A percentile compares a stretch with the other conserved stretches of the same genome.
phyloP scores from a whole-genome alignment of 2,113 vertebrate species.

The Cryptomyrus ogoouensis region DNA sequence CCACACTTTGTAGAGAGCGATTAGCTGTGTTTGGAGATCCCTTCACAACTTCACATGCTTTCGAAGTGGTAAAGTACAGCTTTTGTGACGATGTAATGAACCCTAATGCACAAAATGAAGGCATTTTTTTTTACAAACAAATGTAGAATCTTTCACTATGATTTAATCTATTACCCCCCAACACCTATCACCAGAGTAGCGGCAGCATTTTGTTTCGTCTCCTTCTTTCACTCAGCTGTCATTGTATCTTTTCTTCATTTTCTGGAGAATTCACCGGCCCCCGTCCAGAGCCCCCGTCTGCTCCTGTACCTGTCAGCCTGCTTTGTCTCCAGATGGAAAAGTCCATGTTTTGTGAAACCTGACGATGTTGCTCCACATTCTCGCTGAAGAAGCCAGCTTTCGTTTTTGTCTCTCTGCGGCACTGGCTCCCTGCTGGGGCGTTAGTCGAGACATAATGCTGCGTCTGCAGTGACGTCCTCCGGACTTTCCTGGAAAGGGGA shows the following conservation, averaged over 20 bases:
- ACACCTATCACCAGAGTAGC: neutral
- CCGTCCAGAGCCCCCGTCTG: neutral
- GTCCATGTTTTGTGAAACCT: neutral
- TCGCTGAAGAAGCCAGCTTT: neutral
- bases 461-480: neutral
- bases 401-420: too few species aligned
- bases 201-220: neutral
- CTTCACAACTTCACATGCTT: neutral
- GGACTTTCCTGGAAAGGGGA: neutral
- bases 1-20: neutral
- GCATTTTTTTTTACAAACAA: neutral
- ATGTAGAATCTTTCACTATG: neutral
- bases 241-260: neutral
- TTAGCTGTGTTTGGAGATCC: neutral
- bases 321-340: neutral
- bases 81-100: neutral
- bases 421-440: neutral
- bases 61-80: neutral
- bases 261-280: neutral
- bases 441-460: neutral
- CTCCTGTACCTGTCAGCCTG: neutral
- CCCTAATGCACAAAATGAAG: neutral
- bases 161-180: neutral
- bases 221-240: neutral
- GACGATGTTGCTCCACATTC: neutral